phyloP scores from a whole-genome alignment of 2,113 vertebrate genomes.

The Thalassarche chlororhynchos region DNA sequence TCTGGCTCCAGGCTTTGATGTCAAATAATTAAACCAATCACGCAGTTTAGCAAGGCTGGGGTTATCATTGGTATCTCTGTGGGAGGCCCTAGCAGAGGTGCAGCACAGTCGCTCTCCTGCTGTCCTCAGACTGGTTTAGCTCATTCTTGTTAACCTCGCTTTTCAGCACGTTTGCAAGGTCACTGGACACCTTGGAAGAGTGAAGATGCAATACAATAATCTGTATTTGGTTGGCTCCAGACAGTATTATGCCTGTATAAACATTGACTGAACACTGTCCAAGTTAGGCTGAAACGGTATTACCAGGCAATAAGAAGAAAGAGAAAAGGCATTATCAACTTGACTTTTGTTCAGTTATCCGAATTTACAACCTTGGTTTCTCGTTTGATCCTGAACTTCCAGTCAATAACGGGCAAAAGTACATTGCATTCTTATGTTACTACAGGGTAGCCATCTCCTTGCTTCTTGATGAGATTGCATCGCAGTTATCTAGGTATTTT shows the following conservation, averaged over 20 bases:
- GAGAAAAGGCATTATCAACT: background rate
- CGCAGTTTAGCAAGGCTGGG: background rate
- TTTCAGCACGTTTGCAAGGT: fast-evolving
- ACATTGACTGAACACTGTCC: background rate
- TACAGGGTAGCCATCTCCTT: background rate
- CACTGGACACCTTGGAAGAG: fast-evolving
- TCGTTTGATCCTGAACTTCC: slow-evolving; percentile 16
- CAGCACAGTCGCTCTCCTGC: background rate
- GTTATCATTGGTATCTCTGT: background rate
- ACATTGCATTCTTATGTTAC: background rate
- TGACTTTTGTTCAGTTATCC: slow-evolving; percentile 34
- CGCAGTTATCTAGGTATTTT: background rate
- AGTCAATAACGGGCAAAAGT: background rate
- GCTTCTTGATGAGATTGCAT: background rate
- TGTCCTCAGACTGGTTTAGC: background rate
- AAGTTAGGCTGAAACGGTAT: background rate
- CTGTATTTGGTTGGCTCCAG: background rate
- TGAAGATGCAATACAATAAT: background rate
- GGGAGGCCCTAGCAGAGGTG: background rate
- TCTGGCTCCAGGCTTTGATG: background rate
- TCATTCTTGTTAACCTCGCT: background rate
- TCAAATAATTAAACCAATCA: background rate
- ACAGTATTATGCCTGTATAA: background rate
- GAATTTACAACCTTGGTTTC: slow-evolving; percentile 9
- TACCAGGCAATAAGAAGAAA: background rate